Evolutionary conservation across 2,888 invertebrate species (phyloP).

Genomic region (Cerastis leucographa): DNA sequence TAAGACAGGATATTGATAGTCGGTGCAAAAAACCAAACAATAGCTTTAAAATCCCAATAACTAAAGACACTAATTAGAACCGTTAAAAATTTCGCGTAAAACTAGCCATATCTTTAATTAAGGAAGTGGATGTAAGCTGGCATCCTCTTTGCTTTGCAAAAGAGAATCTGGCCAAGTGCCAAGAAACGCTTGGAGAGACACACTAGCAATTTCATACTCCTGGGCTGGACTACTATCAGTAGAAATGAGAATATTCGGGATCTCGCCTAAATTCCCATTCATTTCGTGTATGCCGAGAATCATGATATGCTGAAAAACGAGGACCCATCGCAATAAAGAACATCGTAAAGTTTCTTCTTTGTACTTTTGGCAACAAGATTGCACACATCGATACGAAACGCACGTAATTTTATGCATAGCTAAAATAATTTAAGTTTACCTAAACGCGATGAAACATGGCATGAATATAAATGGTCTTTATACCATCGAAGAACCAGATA

Average conservation of each 20-base stretch:
- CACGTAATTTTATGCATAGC: conserved; percentile 23
- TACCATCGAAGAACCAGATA: conserved; percentile 25
- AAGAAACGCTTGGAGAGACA: conserved; percentile 5
- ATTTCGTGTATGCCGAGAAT: neutral
- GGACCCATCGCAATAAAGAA: neutral
- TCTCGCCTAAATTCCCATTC: neutral
- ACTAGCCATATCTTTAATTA: conserved; percentile 42
- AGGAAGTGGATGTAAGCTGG: conserved; percentile 36
- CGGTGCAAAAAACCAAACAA: conserved; percentile 50
- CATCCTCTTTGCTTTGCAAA: conserved; percentile 42
- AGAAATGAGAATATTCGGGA: neutral
- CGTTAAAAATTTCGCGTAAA: conserved; percentile 36
- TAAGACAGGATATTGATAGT: conserved; percentile 47
- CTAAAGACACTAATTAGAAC: conserved; percentile 19
- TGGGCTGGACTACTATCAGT: conserved; percentile 8
- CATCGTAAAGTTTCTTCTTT: neutral
- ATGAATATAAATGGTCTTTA: conserved; percentile 20
- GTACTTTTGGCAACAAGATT: neutral
- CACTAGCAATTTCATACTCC: conserved; percentile 24
- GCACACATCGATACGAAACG: neutral
- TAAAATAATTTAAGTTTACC: conserved; percentile 40
- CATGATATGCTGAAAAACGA: neutral
- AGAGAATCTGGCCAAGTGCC: conserved; percentile 40
- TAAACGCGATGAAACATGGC: conserved; percentile 15
- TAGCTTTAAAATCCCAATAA: conserved; percentile 17